Conservation (phyloP, 1,140 invertebrate genomes). For the Olivierus martensii region DNA sequence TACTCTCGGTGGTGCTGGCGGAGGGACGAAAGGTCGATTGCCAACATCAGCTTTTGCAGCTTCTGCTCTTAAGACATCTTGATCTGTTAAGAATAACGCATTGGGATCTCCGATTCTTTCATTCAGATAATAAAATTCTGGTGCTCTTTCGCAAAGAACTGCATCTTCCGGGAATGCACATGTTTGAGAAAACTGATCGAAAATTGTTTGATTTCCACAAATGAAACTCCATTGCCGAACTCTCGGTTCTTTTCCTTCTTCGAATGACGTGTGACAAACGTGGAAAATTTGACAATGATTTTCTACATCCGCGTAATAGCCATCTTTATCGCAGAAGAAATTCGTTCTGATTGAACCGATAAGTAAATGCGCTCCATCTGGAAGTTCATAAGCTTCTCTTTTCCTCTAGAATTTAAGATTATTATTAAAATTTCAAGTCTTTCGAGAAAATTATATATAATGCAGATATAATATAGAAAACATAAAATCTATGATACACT, state of each 20-base stretch:
- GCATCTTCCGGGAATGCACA: slow-evolving; percentile 25
- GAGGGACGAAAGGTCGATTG: too few relatives aligned
- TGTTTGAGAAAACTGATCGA: slow-evolving; percentile 55
- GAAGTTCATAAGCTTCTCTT: slow-evolving; percentile 16
- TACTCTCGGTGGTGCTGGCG: too few relatives aligned
- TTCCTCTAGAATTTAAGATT: slow-evolving; percentile 2
- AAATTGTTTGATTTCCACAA: slow-evolving; percentile 67
- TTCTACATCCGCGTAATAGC: slow-evolving; percentile 30
- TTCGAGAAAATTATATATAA: too few relatives aligned
- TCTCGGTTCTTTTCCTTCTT: slow-evolving; percentile 38
- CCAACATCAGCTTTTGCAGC: neutral
- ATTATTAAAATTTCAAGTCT: too few relatives aligned
- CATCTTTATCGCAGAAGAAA: slow-evolving; percentile 27
- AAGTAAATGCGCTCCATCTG: slow-evolving; percentile 21
- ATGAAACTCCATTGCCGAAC: slow-evolving; percentile 57
- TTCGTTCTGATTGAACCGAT: slow-evolving; percentile 18
- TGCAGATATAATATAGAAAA: too few relatives aligned
- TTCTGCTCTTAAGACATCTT: slow-evolving; percentile 15
- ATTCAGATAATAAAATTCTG: slow-evolving; percentile 25
- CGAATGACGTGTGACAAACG: slow-evolving; percentile 23
- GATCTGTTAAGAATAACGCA: slow-evolving; percentile 17
- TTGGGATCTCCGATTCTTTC: slow-evolving; percentile 18
- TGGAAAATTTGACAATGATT: slow-evolving; percentile 31
- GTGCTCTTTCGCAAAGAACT: slow-evolving; percentile 25
- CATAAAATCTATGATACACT: too few relatives aligned